Percentiles rank a stretch among this genome's conserved stretches.
phyloP scores from a whole-genome alignment of 92 coral and sea anemone species.

The Phymanthus crucifer region DNA sequence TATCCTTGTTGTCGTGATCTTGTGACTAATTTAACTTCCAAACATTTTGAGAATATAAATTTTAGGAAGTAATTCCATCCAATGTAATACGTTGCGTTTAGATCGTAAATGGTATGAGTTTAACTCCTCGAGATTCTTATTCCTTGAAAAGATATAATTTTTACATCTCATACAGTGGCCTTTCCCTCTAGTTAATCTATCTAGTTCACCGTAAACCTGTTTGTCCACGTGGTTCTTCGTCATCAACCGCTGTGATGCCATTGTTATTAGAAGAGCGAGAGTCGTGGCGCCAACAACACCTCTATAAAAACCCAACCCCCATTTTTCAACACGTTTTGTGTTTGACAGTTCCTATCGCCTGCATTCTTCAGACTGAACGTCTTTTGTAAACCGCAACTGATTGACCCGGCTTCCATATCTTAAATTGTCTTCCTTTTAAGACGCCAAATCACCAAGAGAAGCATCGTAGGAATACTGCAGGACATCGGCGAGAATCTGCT shows the following conservation, averaged over 20 bases:
- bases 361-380: background rate
- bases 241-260: background rate
- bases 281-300: constrained; percentile 7
- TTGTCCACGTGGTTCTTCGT: too few species aligned
- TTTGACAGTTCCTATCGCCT: background rate
- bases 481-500: background rate
- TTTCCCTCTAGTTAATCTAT: too few species aligned
- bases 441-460: background rate
- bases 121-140: too few species aligned
- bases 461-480: background rate
- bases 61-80: too few species aligned
- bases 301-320: background rate
- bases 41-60: too few species aligned
- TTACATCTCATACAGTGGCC: too few species aligned
- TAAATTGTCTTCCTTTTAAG: background rate
- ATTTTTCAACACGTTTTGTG: constrained; percentile 1
- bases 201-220: too few species aligned
- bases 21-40: too few species aligned
- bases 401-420: constrained; percentile 1
- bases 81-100: too few species aligned
- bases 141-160: too few species aligned
- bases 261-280: background rate
- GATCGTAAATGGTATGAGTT: too few species aligned
- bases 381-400: background rate
- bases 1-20: too few species aligned